phyloP scores from a whole-genome alignment of 2,888 invertebrate genomes.

The Sericinus montela region DNA sequence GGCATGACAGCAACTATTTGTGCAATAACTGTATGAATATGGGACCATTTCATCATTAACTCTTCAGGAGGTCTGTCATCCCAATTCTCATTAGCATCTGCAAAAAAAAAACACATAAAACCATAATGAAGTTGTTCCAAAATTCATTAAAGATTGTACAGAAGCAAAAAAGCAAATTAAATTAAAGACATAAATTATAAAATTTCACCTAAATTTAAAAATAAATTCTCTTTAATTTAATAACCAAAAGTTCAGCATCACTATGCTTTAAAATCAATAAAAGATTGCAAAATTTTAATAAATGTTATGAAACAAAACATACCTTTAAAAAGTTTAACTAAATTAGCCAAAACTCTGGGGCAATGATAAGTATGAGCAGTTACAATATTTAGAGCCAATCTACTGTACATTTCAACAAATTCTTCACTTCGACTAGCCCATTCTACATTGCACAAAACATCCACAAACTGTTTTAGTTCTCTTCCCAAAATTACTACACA shows the following conservation, averaged over 20 bases:
- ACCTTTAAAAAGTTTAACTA: constrained; percentile 65
- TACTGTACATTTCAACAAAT: constrained; percentile 50
- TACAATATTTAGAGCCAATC: constrained; percentile 56
- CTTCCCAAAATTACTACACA: constrained; percentile 61
- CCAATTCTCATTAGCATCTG: constrained; percentile 78
- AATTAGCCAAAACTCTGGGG: constrained; percentile 48
- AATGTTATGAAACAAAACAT: too few relatives aligned
- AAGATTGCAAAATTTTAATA: too few relatives aligned
- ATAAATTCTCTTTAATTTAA: too few relatives aligned
- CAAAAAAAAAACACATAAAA: constrained; percentile 32
- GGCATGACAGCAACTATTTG: constrained; percentile 72
- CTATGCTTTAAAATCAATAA: too few relatives aligned
- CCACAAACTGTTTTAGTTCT: constrained; percentile 58
- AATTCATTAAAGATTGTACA: too few relatives aligned
- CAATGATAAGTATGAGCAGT: constrained; percentile 72
- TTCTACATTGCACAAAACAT: constrained; percentile 54
- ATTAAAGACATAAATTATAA: too few relatives aligned
- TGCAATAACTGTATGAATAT: constrained; percentile 80
- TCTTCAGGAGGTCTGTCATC: constrained; percentile 78
- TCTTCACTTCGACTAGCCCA: constrained; percentile 54
- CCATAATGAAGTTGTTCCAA: too few relatives aligned
- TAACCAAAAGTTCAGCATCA: too few relatives aligned
- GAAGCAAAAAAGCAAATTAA: too few relatives aligned
- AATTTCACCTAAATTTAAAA: too few relatives aligned
- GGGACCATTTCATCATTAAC: constrained; percentile 77